phyloP scores from a whole-genome alignment of 2,113 vertebrate genomes.

The Rousettus leschenaultii region DNA sequence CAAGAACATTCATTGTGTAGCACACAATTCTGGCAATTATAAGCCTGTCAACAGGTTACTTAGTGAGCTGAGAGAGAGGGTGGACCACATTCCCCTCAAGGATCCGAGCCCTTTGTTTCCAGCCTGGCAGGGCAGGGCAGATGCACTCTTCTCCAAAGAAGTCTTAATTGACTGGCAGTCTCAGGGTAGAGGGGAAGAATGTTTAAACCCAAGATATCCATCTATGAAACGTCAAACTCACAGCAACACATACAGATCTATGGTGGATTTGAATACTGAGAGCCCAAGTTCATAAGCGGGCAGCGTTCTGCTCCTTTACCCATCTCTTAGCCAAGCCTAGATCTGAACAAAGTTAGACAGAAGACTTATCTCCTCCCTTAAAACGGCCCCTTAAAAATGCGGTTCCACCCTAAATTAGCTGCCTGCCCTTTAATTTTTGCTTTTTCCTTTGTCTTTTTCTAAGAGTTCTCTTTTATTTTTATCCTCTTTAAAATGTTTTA shows the following conservation, averaged over 20 bases:
- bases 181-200: not conserved
- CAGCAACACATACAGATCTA: not conserved
- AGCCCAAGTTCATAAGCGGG: not conserved
- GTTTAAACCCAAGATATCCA: slow-evolving; percentile 24
- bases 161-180: slow-evolving; percentile 35
- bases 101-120: slow-evolving; percentile 38
- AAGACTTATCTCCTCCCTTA: not conserved
- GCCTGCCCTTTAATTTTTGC: not conserved
- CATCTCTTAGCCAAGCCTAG: not conserved
- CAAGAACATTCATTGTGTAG: slow-evolving; percentile 55
- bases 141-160: not conserved
- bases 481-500: not conserved
- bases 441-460: not conserved
- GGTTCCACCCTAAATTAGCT: not conserved
- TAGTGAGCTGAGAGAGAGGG: slow-evolving; percentile 32
- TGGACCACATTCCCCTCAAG: not conserved
- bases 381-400: not conserved
- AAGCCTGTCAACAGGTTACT: slow-evolving; percentile 70
- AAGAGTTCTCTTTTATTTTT: not conserved
- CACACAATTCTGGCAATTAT: slow-evolving; percentile 65
- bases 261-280: not conserved
- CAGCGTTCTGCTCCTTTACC: not conserved
- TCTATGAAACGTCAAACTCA: not conserved
- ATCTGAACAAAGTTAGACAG: not conserved
- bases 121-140: not conserved